Conservation (phyloP, 2,888 invertebrate species). For the Iselma pallidipennis region DNA sequence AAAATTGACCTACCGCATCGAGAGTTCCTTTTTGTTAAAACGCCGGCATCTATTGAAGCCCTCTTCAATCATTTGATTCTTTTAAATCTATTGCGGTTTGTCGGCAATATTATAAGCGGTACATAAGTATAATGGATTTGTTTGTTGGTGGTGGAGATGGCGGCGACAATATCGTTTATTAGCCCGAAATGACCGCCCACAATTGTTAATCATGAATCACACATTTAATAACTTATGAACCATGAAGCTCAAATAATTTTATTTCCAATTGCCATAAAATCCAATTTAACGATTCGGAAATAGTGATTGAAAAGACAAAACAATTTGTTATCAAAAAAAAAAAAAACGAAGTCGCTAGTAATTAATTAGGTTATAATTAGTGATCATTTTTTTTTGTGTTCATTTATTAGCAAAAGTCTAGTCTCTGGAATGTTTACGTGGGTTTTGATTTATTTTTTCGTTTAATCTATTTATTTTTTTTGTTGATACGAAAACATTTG, state of each 20-base stretch:
- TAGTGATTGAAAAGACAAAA: too few relatives aligned
- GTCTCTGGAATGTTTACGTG: neutral
- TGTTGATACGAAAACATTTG: too few relatives aligned
- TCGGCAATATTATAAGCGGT: conserved; percentile 11
- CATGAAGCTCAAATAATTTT: conserved; percentile 18
- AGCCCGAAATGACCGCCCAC: conserved; percentile 14
- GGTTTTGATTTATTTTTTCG: neutral
- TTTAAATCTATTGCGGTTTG: conserved; percentile 9
- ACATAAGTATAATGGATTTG: too few relatives aligned
- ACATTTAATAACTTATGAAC: conserved; percentile 10
- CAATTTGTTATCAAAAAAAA: too few relatives aligned
- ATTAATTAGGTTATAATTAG: too few relatives aligned
- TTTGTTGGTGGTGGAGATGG: conserved; percentile 1
- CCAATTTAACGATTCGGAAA: too few relatives aligned
- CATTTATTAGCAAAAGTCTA: too few relatives aligned
- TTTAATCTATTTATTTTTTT: too few relatives aligned
- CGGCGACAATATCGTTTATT: conserved; percentile 10
- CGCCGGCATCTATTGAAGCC: neutral
- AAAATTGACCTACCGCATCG: neutral
- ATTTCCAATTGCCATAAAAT: conserved; percentile 20
- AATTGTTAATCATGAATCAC: conserved; percentile 1
- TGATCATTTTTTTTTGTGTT: too few relatives aligned
- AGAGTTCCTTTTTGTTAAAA: neutral
- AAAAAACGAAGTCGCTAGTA: too few relatives aligned
- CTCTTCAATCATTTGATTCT: neutral